Base-by-base conservation (phyloP, 2,888 invertebrate genomes). In the Shargacucullia verbasci region DNA sequence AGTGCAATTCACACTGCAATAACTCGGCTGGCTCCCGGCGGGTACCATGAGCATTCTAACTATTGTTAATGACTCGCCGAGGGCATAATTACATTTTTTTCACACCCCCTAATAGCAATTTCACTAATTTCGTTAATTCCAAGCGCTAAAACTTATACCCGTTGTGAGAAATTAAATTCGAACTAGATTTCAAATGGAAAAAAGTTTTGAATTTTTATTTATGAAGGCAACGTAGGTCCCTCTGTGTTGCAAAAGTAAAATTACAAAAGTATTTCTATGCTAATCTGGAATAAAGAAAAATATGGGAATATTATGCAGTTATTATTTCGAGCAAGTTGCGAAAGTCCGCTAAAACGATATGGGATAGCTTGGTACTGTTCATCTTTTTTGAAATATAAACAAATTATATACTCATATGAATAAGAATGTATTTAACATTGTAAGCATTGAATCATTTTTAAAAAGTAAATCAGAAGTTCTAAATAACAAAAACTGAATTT, bases 31-130 rank as follows among this genome's bases (percentile, higher is more conserved):
- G 47, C 70, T 66, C 66, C 70, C 73, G 59, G 63, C 57, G 65
- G 75, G 78, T 72, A 61, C 64, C 68, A 78, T 56, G 67, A 78
- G 72, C 77, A 43, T 67, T 79, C 80, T 89, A 90, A 92, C 90
- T 91, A 90, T 90, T 87, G 90, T 92, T 92, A 92, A 93, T 89
- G 92, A 90, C 91, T 80, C 84, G 77, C 79, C 86, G 83, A 92
- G 92, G 86, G 89, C 80, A 83, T 92, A 92, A 93, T 93, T 92
- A 88, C 87, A 86, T 85, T 87, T 87, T 83, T 91, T 91, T 91
- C 85, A 83, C 86, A 85, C 87, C 80, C 86, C 79, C 82, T 86
- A 87, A 88, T 83, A 85, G 87, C 86, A 85, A 88, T 90, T 91
- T 81, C 86, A 88, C 90, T 89, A 89, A 90, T 92, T 91, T 86